Base-by-base conservation (phyloP, 2,797 vertebrate species). In the Knipowitschia caucasica region DNA sequence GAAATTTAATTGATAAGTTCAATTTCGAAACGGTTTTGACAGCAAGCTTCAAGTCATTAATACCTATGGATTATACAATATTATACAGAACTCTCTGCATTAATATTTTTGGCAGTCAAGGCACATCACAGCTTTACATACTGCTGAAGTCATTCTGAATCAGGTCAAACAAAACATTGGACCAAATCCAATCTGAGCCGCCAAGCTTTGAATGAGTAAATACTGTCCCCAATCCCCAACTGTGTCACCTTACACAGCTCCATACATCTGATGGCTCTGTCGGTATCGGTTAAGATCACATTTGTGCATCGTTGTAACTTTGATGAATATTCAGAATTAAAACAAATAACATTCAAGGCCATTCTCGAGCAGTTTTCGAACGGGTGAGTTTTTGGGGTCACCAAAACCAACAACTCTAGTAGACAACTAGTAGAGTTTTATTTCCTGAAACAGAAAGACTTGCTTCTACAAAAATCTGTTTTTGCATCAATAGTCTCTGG, bases 131-230 rank as follows among this genome's bases (percentile, higher is more conserved):
- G 14, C 23, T 50, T 50, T 50, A 25, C 23, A n/a, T 50, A 35
- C 20, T n/a, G 20, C 46, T 49, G 46, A 31, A 29, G 44, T 26
- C 26, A 30, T 18, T 46, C 20, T 4, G 23, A 31, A 33, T 49
- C 29, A 49, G 29, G 46, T 49, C 46, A 31, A 49, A 34, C 46
- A 50, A 50, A 25, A 33, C 31, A 23, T 15, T 50, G 47, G 30
- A 50, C 20, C 11, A 30, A 18, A 18, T 30, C 44, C 44, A 44
- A 44, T 26, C 24, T 15, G 35, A 26, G 51, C 64, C 57, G 43
- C 36, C 29, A 29, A 34, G 42, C 17, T n/a, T 14, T 25, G 14
- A 46, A 51, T 43, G 31, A 8, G 8, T 8, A 14, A 39, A 39
- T 39, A 44, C 31, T 18, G 42, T 14, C 30, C 44, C 33, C 1